Conservation (phyloP, 2,113 vertebrate species). For the Ornithorhynchus anatinus region DNA sequence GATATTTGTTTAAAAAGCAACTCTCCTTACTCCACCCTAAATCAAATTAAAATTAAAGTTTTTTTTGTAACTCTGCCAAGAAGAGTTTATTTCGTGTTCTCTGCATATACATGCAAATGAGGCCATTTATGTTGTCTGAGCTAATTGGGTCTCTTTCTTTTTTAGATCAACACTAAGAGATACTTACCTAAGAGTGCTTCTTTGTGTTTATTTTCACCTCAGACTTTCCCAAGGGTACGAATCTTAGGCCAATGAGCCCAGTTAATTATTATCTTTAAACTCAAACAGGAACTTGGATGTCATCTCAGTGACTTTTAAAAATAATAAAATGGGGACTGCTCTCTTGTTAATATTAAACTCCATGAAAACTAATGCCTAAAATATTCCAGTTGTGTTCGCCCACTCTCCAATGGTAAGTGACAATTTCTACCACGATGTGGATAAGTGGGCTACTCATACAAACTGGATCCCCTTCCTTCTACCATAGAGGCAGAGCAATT, state of each 20-base stretch:
- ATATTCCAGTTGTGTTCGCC: too few relatives aligned
- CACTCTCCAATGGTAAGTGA: too few relatives aligned
- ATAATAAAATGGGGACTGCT: background rate
- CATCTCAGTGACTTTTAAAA: background rate
- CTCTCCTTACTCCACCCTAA: too few relatives aligned
- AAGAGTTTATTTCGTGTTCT: background rate
- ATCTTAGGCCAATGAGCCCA: background rate
- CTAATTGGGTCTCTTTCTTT: conserved; percentile 21
- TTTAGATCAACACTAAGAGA: conserved; percentile 12
- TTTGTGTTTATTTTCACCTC: conserved; percentile 16
- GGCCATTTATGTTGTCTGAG: conserved; percentile 13
- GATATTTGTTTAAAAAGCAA: too few relatives aligned
- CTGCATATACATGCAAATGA: background rate
- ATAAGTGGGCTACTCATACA: too few relatives aligned
- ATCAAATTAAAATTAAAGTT: too few relatives aligned
- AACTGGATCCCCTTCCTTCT: too few relatives aligned
- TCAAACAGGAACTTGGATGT: conserved; percentile 1
- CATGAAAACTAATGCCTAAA: background rate
- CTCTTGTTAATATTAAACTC: background rate
- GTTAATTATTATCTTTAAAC: conserved; percentile 23
- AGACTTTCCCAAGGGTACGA: background rate
- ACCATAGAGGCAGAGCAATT: too few relatives aligned
- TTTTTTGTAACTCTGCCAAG: background rate
- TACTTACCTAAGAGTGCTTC: conserved; percentile 21
- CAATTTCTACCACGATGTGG: too few relatives aligned